Conservation (phyloP, 35 echinoderm and acorn worm genomes). For the Anneissia japonica region DNA sequence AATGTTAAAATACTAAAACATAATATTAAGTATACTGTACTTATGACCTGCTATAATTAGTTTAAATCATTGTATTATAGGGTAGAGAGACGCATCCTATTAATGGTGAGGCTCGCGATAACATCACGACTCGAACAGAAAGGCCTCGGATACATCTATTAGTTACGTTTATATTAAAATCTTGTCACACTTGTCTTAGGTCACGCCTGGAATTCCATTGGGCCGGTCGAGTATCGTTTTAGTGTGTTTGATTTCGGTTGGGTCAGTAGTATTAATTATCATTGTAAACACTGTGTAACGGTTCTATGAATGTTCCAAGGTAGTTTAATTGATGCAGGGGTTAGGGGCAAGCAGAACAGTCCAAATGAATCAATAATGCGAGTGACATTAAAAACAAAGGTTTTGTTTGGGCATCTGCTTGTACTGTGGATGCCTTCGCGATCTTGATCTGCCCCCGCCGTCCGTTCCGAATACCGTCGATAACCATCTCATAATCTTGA, state of each 20-base stretch:
- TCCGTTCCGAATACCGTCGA: no score
- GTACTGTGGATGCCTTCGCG: neutral
- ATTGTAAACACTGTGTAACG: neutral
- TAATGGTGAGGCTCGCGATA: no score
- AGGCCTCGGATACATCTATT: no score
- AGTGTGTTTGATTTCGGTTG: conserved; percentile 1
- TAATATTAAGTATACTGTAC: no score
- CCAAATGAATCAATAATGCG: neutral
- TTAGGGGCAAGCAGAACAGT: neutral
- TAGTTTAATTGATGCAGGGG: neutral
- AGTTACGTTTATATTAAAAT: no score
- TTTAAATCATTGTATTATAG: no score
- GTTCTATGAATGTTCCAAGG: neutral
- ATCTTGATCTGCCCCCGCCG: neutral
- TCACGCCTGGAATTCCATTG: neutral
- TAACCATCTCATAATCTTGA: no score
- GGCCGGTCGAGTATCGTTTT: neutral
- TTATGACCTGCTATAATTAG: no score
- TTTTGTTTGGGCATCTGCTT: neutral
- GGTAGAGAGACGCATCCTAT: no score
- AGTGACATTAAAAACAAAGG: neutral
- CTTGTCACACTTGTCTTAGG: neutral
- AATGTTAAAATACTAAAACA: no score
- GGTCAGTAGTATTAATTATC: neutral
- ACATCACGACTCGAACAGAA: no score